Conservation (phyloP, 2,797 vertebrate genomes). For the Clamator glandarius region DNA sequence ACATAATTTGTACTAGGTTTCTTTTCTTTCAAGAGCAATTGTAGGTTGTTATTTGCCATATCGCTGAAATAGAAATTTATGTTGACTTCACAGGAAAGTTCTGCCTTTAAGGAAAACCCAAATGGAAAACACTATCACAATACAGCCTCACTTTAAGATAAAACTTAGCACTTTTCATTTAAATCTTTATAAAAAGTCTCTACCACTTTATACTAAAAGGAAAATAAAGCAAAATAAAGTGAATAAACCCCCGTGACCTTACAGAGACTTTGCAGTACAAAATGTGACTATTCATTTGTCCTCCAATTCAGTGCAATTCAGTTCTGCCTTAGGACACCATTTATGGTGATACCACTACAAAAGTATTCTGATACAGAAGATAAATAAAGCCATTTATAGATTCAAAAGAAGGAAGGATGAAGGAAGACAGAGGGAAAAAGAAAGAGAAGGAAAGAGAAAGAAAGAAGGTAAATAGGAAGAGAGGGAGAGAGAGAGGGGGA, state of each 20-base stretch:
- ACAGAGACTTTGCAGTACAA: background rate
- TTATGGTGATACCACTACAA: background rate
- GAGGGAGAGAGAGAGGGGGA: no score
- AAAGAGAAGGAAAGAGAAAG: no score
- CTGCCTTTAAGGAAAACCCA: background rate
- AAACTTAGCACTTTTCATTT: slow-evolving; percentile 1
- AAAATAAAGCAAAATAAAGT: background rate
- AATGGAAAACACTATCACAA: background rate
- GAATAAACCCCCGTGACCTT: background rate
- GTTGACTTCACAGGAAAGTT: background rate
- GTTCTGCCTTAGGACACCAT: background rate
- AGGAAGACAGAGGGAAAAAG: background rate
- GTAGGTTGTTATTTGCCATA: background rate
- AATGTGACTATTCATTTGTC: background rate
- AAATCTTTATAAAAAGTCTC: background rate
- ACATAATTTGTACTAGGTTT: background rate
- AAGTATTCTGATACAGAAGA: background rate
- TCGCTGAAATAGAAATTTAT: background rate
- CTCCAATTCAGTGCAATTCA: background rate
- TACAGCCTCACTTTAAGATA: background rate
- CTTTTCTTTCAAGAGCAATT: background rate
- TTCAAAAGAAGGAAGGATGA: background rate
- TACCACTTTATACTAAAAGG: background rate
- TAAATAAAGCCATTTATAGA: background rate
- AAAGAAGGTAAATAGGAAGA: background rate